Base-by-base conservation (phyloP, 30 jellyfish, hydroid and myxozoan genomes). In the Cassiopea xamachana region DNA sequence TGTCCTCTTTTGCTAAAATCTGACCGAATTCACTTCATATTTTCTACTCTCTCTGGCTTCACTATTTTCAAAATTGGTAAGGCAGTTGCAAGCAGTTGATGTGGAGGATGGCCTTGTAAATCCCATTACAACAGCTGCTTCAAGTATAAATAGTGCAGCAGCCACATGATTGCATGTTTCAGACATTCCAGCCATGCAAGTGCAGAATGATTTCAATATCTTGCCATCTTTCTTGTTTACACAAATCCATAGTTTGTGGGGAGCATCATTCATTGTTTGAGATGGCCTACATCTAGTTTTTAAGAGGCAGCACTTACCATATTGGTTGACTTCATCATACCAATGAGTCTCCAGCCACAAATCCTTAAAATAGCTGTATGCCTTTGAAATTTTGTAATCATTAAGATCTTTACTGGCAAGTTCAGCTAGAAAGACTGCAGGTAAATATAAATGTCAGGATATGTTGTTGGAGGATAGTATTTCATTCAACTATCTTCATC, bases 401-500 rank as follows among this genome's bases (percentile, higher is more conserved):
- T 10, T 3, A 6, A 55, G 64, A 10, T 55, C 64, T 3, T 10
- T 55, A 55, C 12, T 55, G 12, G 64, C 64, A 3, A 55, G 64
- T 10, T 55, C 64, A 55, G 64, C 12, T 55, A 0, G 12, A 10
- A 3, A 10, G 0, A 55, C 7, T 6, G 10, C 7, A 55, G 12
- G 64, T 6, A 55, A 55, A 6, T 3, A 3, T 3, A 55, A 3
- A 55, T 55, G 10, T 55, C 7, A 3, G 64, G 64, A 55, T 55
- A 10, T 10, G 12, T 6, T 17, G 91, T 82, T 46, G 49, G 76
- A 27, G 90, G 90, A 85, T 85, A 81, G 84, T 7, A 81, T 14
- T 43, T 68, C 7, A 81, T 60, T 0, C 90, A 85, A 55, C 3
- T 4, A 55, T n/a, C 60, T 46, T 81, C 90, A 81, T 81, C 43